Percentiles rank a stretch among this genome's conserved stretches.
Evolutionary conservation across 2,113 vertebrate genomes (phyloP).

Genomic region (Bombycilla garrulus): DNA sequence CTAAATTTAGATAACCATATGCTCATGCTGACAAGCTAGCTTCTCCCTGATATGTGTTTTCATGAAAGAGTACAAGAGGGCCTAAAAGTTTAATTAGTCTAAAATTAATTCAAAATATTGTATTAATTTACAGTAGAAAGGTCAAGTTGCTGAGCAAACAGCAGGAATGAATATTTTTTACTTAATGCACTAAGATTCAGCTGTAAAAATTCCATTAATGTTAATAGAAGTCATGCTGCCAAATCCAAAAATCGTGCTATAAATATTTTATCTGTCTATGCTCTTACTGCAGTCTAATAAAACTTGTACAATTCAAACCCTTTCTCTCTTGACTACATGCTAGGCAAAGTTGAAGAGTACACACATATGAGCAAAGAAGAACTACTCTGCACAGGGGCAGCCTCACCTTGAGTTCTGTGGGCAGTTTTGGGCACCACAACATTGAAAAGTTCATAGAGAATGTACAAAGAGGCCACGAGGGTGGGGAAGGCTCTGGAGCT

Average conservation of each 20-base stretch:
- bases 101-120: conserved; percentile 67
- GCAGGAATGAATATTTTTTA: conserved; percentile 11
- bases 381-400: background rate
- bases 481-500: background rate
- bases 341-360: background rate
- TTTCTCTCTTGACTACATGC: background rate
- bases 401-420: background rate
- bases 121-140: conserved; percentile 65
- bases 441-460: background rate
- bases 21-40: conserved; percentile 43
- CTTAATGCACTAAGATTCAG: conserved; percentile 37
- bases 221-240: conserved; percentile 30
- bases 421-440: background rate
- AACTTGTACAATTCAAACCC: background rate
- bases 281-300: conserved; percentile 20
- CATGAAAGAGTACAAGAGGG: conserved; percentile 6
- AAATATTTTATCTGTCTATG: conserved; percentile 31
- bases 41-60: conserved; percentile 32
- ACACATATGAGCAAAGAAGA: background rate
- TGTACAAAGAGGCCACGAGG: background rate
- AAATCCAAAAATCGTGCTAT: conserved; percentile 37
- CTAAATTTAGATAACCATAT: conserved; percentile 69
- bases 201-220: conserved; percentile 38
- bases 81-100: conserved; percentile 57
- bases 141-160: conserved; percentile 53